Evolutionary conservation across 2,797 vertebrate species (phyloP), one percentile per base, ranked within the genome.

Genomic region (Cynopterus sphinx): DNA sequence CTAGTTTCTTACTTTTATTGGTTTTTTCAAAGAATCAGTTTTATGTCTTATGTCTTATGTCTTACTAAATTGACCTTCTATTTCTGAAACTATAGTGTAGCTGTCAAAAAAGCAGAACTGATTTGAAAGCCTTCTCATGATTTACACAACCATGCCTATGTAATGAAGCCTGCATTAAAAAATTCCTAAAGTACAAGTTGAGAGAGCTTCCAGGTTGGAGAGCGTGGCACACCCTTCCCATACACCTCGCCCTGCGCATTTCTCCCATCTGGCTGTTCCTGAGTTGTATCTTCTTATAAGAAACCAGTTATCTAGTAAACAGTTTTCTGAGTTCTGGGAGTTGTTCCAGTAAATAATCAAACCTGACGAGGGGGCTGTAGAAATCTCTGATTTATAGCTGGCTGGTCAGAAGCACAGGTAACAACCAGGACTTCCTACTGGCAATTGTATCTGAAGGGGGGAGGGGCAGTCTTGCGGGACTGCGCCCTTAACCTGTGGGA

Each of bases 11-110:
- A 57, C 46, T 46, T 74, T 68, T 74, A 86, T 67, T 65, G 21
- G 43, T 36, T 82, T 82, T 90, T 89, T 96, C 55, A 55, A 83
- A 96, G 53, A 67, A 59, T 43, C 77, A 49, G n/a, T 22, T 94
- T 74, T 87, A 68, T 21, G 75, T 81, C 46, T 87, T 67, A 61
- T 61, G 15, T 49, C 46, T 49, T 49, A 49, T 49, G 49, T 49
- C 49, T 79, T 78, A 36, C 26, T 13, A 90, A 21, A 84, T 31
- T 89, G 53, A 86, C 28, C 61, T 65, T 5, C 81, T 81, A 78
- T 87, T 83, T 91, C 90, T 75, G 39, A 92, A 96, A 74, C 43
- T n/a, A 49, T 22, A 87, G 5, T 39, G 49, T 41, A 88, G 61
- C 41, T 68, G 24, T 61, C 68, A 71, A 81, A 77, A 55, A 17